Evolutionary conservation across 2,113 vertebrate species (phyloP).

Genomic region (Columba livia): DNA sequence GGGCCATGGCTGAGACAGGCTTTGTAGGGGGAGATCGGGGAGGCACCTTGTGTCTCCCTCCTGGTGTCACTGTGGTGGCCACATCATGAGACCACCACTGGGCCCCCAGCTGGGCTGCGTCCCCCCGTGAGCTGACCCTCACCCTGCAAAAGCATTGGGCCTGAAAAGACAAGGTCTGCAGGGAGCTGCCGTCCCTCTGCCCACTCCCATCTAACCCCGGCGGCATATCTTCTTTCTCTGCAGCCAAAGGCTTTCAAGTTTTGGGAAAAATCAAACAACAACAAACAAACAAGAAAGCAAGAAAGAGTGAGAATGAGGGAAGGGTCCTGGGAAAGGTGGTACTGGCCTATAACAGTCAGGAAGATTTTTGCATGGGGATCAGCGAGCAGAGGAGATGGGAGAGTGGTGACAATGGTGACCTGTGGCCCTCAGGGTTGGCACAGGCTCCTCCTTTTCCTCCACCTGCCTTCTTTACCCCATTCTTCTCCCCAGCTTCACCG

Average conservation of each 20-base stretch:
- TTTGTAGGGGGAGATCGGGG: not conserved
- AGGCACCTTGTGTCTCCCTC: not conserved
- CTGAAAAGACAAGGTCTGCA: not conserved
- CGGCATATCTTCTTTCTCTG: not conserved
- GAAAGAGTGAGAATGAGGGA: not conserved
- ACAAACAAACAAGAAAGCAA: not conserved
- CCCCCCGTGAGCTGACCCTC: not conserved
- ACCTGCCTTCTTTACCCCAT: not conserved
- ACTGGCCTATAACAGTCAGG: conserved; percentile 58
- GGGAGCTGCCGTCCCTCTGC: not conserved
- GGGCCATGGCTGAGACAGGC: not conserved
- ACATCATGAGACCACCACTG: not conserved
- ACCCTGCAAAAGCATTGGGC: not conserved
- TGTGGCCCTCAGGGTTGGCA: not conserved
- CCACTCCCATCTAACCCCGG: fast-evolving
- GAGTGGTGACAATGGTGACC: not conserved
- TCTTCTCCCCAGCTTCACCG: not conserved
- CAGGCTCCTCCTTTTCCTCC: not conserved
- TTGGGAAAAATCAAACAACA: conserved; percentile 50
- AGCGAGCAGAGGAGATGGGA: not conserved
- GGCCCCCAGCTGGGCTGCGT: not conserved
- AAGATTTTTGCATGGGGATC: not conserved
- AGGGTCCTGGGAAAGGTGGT: conserved; percentile 46
- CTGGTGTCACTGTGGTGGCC: not conserved
- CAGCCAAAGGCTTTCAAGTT: conserved; percentile 68